Base-by-base conservation (phyloP, 2,888 invertebrate species). In the Onthophagus sagittarius region DNA sequence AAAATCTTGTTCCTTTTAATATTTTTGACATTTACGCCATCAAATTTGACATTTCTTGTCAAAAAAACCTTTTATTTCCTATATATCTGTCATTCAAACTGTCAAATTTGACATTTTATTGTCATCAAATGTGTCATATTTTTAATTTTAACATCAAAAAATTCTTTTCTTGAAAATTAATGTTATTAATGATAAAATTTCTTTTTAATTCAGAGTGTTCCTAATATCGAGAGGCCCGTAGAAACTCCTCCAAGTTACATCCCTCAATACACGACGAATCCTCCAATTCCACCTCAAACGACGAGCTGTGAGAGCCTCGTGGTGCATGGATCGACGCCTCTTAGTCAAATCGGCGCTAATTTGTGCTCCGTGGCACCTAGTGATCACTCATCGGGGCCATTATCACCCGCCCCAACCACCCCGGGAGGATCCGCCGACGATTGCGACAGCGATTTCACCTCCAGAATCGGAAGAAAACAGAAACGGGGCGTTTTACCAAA, bases 401-500 rank as follows among this genome's bases (percentile, higher is more conserved):
- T 87, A 31, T 90, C 90, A 73, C 89, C 90, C 75, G 89, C 90
- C 39, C 90, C 91, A 71, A 90, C 89, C 70, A 89, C 89, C 74
- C 85, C 88, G 0, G 88, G 89, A 67, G 89, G 88, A 31, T 88
- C 88, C 63, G 88, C 88, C 69, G 89, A 89, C 78, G 89, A 89
- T 77, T 88, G 88, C 79, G 88, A 88, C 79, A 86, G 86, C 77
- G 86, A 86, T 79, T 85, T 85, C 77, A 83, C 82, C 32, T 80
- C 83, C 69, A 78, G 84, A 76, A 83, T 88, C 84, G 88, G 89
- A 80, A 87, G 90, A 77, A 89, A 91, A 80, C 93, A 92, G 81
- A 95, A 95, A 86, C 89, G 98, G 11, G 97, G 98, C 11, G 96
- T 98, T 78, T 88, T 98, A 81, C 98, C 98, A 39, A 93, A 98